Evolutionary conservation across 2,888 invertebrate species (phyloP), one percentile per base, ranked within the genome.

Genomic region (Sphecodes monilicornis): DNA sequence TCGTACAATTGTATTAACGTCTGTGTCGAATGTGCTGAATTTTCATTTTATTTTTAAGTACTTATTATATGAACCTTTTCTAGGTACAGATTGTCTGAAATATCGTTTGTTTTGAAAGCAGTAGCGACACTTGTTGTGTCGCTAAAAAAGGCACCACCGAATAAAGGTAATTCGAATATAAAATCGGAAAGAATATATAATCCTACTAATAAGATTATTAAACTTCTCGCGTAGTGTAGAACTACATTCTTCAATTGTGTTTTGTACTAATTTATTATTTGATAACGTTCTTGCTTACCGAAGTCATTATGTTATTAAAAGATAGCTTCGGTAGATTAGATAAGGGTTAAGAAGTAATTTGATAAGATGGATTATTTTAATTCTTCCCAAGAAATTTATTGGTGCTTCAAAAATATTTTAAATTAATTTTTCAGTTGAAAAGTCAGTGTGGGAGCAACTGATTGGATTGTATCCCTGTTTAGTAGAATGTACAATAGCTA

Each of bases 31-130:
- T 74, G 32, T 57, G 80, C 71, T 60, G 68, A 75, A 70, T n/a
- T 70, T 26, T 80, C 76, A 80, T 84, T 68, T n/a, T 16, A 73
- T 91, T 90, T 91, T 85, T 88, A 87, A 89, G 88, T 89, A 89
- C 82, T 90, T 89, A 90, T 89, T 91, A 93, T 92, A 91, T 83
- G 86, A 90, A 88, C 89, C 80, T 92, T 90, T 94, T 94, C 92
- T 92, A 98, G 99, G 95, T 98, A 98, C 94, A 96, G 99, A 86
- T 96, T 99, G 86, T 98, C 99, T 4, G 99, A 99, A 95, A 98
- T 99, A 95, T 98, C 98, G 73, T 99, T 99, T 95, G 99, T 99
- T 41, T 95, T 99, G 78, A 98, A 99, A 95, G 99, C 99, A 78
- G 97, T 99, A 78, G 98, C 98, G 50, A 99, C 99, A 0, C 96